Base-by-base conservation (phyloP, 2,888 invertebrate species). In the Synergus laeviventris region DNA sequence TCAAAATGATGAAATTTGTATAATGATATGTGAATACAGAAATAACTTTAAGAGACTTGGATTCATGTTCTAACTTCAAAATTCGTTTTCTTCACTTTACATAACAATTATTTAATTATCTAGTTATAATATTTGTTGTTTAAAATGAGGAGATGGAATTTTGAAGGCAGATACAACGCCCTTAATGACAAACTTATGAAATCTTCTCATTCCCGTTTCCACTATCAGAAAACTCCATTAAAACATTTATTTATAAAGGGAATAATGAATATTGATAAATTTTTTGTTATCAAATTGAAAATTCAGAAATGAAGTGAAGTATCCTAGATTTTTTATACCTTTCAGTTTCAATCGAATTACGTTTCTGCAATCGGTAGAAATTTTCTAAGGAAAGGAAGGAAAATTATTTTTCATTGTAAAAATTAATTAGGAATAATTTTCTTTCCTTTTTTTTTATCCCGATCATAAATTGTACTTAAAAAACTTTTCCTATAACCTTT, bases 401-500 rank as follows among this genome's bases (percentile, higher is more conserved):
- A 18, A 9, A 54, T 18, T 18, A 54, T 54, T 54, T 49, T 18
- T 54, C 49, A 49, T 54, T n/a, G 1, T 8, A 49, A n/a, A 49
- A 49, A 49, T n/a, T 7, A 49, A 31, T 31, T 31, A n/a, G 49
- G n/a, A n/a, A 49, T 49, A n/a, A 49, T 49, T 49, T 0, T 49
- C 8, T n/a, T 49, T n/a, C 11, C 31, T 31, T 31, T 5, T 31
- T 31, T 11, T 49, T 49, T 49, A 49, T 54, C n/a, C 49, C 49
- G 18, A 54, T 18, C 18, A 9, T 18, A 18, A 54, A 18, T 9
- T 54, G 49, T 70, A 70, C 21, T 64, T 70, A 70, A 38, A 49
- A 66, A 24, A 45, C 45, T 49, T 70, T 45, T 70, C 45, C 56
- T 59, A 59, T 21, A 59, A 12, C 70, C 70, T 75, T 61, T 82